Evolutionary conservation across 2,888 invertebrate species (phyloP).

Genomic region (Torymus texanus): DNA sequence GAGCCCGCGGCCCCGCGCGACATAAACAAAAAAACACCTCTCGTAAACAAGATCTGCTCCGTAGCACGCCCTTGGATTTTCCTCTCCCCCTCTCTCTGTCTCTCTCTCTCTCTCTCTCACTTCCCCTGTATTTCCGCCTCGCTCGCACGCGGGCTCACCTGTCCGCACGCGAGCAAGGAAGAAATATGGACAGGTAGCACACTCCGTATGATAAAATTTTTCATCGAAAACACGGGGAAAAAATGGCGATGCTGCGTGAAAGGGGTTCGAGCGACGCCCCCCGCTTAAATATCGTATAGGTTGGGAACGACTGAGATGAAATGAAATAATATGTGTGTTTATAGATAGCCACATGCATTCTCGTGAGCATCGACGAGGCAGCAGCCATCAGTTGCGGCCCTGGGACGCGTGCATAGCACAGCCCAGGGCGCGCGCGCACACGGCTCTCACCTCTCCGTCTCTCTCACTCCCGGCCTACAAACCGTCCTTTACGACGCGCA

Average conservation of each 20-base stretch:
- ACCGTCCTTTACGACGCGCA: too few relatives aligned
- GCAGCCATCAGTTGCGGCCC: constrained; percentile 40
- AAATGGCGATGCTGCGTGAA: constrained; percentile 16
- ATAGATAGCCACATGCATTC: too few relatives aligned
- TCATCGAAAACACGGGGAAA: not conserved
- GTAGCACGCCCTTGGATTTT: constrained; percentile 15
- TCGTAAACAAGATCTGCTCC: constrained; percentile 22
- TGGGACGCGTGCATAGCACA: constrained; percentile 17
- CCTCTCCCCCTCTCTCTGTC: not conserved
- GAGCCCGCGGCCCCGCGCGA: not conserved
- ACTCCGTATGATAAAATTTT: too few relatives aligned
- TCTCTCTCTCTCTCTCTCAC: not conserved
- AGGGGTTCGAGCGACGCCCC: constrained; percentile 25
- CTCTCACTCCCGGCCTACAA: too few relatives aligned
- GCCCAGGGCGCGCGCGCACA: not conserved
- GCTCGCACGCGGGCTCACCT: constrained; percentile 10
- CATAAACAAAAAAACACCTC: constrained; percentile 28
- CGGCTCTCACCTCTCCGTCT: not conserved
- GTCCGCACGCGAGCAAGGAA: not conserved
- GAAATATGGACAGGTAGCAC: not conserved
- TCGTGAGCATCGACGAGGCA: constrained; percentile 2
- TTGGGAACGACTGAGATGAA: too few relatives aligned
- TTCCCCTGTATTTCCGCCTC: not conserved
- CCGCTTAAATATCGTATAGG: too few relatives aligned
- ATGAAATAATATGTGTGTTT: too few relatives aligned